Evolutionary conservation across 2,797 vertebrate genomes (phyloP).

Genomic region (Sebastes matsubarae): DNA sequence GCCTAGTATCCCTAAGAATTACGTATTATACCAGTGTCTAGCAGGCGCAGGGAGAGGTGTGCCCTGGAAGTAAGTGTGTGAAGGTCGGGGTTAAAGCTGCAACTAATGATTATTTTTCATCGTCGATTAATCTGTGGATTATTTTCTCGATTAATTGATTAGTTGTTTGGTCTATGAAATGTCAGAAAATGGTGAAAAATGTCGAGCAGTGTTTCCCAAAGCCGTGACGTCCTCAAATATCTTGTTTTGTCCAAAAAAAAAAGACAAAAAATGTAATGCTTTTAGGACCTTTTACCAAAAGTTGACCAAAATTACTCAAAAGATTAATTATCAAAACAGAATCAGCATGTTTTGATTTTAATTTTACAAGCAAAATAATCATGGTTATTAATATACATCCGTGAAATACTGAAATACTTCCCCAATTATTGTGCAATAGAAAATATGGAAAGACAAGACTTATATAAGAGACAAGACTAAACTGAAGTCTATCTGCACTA

Average conservation of each 20-base stretch:
- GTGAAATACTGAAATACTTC: neutral
- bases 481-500: neutral
- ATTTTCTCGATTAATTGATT: neutral
- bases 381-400: neutral
- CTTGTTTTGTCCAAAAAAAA: too few species aligned
- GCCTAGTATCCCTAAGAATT: neutral
- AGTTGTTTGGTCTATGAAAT: neutral
- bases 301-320: neutral
- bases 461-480: neutral
- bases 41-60: neutral
- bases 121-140: too few species aligned
- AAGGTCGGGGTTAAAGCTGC: neutral
- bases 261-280: too few species aligned
- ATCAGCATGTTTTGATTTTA: neutral
- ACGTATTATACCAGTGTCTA: neutral
- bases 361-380: neutral
- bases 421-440: neutral
- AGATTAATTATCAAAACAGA: neutral
- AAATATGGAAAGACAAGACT: neutral
- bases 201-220: too few species aligned
- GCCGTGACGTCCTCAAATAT: too few species aligned
- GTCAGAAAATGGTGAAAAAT: too few species aligned
- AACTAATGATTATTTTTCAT: neutral
- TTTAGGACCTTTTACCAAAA: too few species aligned
- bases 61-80: neutral